Evolutionary conservation across 1,140 invertebrate genomes (phyloP), one percentile per base, ranked within the genome.

Genomic region (Vanessa tameamea): DNA sequence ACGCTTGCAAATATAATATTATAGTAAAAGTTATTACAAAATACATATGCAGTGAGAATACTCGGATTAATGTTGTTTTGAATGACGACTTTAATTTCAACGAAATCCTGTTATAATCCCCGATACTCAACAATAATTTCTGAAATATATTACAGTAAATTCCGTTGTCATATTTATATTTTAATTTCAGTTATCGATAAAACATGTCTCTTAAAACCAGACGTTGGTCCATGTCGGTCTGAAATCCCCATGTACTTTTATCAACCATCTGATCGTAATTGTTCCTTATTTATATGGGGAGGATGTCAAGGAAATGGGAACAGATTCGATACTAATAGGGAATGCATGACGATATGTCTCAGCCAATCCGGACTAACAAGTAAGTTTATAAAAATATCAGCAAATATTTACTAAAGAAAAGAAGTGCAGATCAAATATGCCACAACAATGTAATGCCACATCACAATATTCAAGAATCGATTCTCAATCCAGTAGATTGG

Each of bases 291-390:
- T 87, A 96, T 95, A 95, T 99, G 98, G 91, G 98, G 98, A 11
- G 97, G 98, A 11, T 99, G 97, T 87, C 96, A 96, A 11, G 98
- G 98, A 9, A 99, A 99, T 84, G 95, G 95, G 0, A 98, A 99
- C 88, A 94, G 96, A 8, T 99, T 98, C 87, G 95, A 95, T 37
- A 95, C 94, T 0, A 94, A 96, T 82, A 95, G 96, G 59, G 96
- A 97, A 72, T 99, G 98, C 84, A 95, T 96, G 78, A 88, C 93
- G 7, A 93, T 94, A 55, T 99, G 98, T 86, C 96, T 98, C 65
- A 84, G 74, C 26, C 72, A 76, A 53, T 78, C 78, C 53, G 50
- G 66, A 9, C 64, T 55, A 13, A 53, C 37, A 31, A 72, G 83
- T 83, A 75, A 81, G 81, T 81, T 7, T 3, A 15, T 8, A 43